Conservation (phyloP, 1,140 invertebrate genomes). For the Trachelipus rathkii region DNA sequence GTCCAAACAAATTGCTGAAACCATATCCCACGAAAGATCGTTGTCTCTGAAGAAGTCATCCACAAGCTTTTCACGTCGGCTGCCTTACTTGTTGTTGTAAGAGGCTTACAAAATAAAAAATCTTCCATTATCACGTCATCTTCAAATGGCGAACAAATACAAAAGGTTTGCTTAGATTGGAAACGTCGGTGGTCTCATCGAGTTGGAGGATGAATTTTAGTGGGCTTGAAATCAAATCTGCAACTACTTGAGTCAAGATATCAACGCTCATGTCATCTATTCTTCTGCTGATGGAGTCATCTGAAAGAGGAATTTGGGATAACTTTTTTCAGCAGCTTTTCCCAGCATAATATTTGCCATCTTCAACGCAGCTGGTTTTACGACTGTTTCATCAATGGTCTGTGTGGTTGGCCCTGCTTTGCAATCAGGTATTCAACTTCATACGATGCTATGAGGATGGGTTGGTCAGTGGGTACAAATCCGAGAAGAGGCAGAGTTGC, state of each 20-base stretch:
- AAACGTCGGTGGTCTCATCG: conserved; percentile 19
- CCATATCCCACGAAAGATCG: conserved; percentile 34
- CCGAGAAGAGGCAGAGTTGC: conserved; percentile 25
- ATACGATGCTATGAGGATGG: conserved; percentile 18
- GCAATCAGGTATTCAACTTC: conserved; percentile 29
- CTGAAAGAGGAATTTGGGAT: conserved; percentile 33
- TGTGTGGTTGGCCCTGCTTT: conserved; percentile 30
- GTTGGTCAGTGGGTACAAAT: conserved; percentile 26
- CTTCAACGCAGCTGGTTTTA: conserved; percentile 27
- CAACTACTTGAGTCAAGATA: conserved; percentile 31
- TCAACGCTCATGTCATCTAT: conserved; percentile 29
- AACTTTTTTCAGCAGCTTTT: conserved; percentile 30
- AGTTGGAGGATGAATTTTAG: conserved; percentile 25
- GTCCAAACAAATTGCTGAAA: conserved; percentile 34
- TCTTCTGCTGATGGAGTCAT: conserved; percentile 29
- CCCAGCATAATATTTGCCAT: conserved; percentile 31
- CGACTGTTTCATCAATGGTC: conserved; percentile 30
- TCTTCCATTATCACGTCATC: conserved; percentile 27
- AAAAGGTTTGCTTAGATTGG: conserved; percentile 16
- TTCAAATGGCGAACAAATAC: conserved; percentile 25
- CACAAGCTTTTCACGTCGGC: conserved; percentile 35
- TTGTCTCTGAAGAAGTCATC: conserved; percentile 41
- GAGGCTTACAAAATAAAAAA: conserved; percentile 36
- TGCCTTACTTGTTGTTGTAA: conserved; percentile 32
- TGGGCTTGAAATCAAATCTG: conserved; percentile 30